A percentile compares a stretch with the other conserved stretches of the same genome.
Evolutionary conservation across 2,888 invertebrate species (phyloP).

Genomic region (Monoplex corrugatus): DNA sequence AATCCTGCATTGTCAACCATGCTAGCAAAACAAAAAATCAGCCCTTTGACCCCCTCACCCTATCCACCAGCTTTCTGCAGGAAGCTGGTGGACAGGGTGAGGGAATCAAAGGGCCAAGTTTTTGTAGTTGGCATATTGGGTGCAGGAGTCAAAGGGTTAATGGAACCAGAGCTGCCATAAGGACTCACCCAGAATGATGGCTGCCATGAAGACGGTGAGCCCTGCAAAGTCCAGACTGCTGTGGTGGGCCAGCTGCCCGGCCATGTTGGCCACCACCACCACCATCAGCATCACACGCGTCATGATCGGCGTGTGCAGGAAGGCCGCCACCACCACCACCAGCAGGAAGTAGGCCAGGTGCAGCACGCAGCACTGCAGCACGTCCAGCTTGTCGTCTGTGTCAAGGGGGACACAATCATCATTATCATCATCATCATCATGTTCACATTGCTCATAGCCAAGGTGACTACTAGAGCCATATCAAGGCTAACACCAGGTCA

Average conservation of each 20-base stretch:
- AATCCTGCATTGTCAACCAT: too few relatives aligned
- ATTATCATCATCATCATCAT: too few relatives aligned
- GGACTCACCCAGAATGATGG: conserved; percentile 66
- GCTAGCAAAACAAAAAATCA: too few relatives aligned
- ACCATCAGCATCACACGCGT: conserved; percentile 71
- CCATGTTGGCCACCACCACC: conserved; percentile 73
- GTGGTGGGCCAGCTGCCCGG: conserved; percentile 69
- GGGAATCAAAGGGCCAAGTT: not conserved
- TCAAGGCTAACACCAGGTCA: too few relatives aligned
- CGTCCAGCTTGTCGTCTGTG: conserved; percentile 74
- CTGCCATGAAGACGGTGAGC: conserved; percentile 69
- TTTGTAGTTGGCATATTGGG: too few relatives aligned
- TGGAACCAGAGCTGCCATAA: not conserved
- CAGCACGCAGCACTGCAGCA: conserved; percentile 70
- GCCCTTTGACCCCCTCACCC: not conserved
- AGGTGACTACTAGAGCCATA: too few relatives aligned
- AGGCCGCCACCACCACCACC: conserved; percentile 73
- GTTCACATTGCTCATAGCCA: too few relatives aligned
- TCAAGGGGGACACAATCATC: not conserved
- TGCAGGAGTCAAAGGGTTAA: too few relatives aligned
- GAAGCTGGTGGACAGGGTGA: too few relatives aligned
- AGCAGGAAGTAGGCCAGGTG: conserved; percentile 77
- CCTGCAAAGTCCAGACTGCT: conserved; percentile 70
- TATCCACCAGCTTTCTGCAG: not conserved
- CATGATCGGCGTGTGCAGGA: conserved; percentile 73